Conservation (phyloP, 2,888 invertebrate species). For the Argyresthia albistria region DNA sequence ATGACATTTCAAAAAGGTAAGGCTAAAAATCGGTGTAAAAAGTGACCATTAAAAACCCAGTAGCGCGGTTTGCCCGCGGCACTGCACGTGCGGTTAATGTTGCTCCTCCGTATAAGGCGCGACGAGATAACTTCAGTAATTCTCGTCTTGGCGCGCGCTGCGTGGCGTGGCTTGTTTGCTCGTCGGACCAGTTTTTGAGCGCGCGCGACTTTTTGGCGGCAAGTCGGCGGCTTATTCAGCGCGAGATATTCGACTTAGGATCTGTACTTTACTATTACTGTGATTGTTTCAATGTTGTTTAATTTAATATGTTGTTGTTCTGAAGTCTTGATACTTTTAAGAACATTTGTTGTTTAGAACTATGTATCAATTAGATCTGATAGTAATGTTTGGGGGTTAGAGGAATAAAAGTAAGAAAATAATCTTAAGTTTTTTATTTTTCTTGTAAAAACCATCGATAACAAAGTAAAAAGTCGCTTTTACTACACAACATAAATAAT, state of each 20-base stretch:
- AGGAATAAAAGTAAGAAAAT: conserved; percentile 38
- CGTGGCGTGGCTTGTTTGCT: conserved; percentile 25
- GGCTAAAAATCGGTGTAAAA: conserved; percentile 23
- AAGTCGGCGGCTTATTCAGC: conserved; percentile 11
- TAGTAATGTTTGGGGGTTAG: conserved; percentile 6
- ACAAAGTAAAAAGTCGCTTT: conserved; percentile 13
- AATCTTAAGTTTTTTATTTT: conserved; percentile 35
- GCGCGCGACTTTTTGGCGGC: conserved; percentile 23
- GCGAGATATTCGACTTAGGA: conserved; percentile 20
- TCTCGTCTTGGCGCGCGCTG: conserved; percentile 23
- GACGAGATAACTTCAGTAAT: background rate
- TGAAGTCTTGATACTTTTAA: background rate
- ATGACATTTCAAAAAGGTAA: conserved; percentile 1
- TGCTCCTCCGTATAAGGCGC: conserved; percentile 1
- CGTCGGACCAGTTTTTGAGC: conserved; percentile 50
- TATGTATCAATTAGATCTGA: background rate
- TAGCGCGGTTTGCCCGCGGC: conserved; percentile 46
- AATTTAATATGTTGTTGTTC: too few relatives aligned
- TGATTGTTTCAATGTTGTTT: too few relatives aligned
- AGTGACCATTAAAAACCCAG: conserved; percentile 51
- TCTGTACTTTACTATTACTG: too few relatives aligned
- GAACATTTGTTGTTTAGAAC: background rate
- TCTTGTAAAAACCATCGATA: conserved; percentile 12
- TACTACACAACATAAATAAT: conserved; percentile 34
- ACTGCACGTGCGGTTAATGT: conserved; percentile 42